Evolutionary conservation across 2,113 vertebrate genomes (phyloP).

Genomic region (Ophiodon elongatus): DNA sequence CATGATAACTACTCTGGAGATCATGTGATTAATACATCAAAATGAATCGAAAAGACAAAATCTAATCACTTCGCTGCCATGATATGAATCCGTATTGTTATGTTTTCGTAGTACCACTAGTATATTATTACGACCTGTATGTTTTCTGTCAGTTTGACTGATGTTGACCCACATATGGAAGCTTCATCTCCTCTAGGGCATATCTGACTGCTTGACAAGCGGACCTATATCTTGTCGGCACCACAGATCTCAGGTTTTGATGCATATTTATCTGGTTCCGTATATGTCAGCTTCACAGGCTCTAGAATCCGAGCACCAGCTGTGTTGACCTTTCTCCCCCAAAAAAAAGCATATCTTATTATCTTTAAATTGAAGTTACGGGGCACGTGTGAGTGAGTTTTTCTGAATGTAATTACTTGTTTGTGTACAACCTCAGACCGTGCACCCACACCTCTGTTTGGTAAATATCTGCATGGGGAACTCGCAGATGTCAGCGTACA

Average conservation of each 20-base stretch:
- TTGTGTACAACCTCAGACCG: not conserved
- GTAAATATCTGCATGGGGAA: slow-evolving; percentile 10
- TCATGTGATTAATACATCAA: not conserved
- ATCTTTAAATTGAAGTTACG: not conserved
- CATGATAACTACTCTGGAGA: not conserved
- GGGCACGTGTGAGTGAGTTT: not conserved
- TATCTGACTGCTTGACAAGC: slow-evolving; percentile 19
- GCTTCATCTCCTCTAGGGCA: slow-evolving; percentile 6
- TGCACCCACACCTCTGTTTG: not conserved
- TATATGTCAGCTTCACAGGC: slow-evolving; percentile 1
- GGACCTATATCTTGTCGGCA: slow-evolving; percentile 7
- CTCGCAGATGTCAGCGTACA: not conserved
- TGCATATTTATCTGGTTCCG: slow-evolving; percentile 19
- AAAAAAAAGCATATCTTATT: not conserved
- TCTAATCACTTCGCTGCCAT: not conserved
- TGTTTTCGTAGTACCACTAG: not conserved
- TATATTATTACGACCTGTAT: not conserved
- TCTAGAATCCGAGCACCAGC: not conserved
- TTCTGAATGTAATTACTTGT: not conserved
- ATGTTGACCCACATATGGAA: slow-evolving; percentile 16
- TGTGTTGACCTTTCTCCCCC: not conserved
- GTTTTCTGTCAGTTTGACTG: not conserved
- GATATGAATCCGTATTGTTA: too few species aligned
- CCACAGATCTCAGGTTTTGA: slow-evolving; percentile 3
- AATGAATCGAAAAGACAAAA: not conserved